A percentile compares a stretch with the other conserved stretches of the same genome.
Conservation (phyloP, 1,140 invertebrate species). For the Mizuhopecten yessoensis region DNA sequence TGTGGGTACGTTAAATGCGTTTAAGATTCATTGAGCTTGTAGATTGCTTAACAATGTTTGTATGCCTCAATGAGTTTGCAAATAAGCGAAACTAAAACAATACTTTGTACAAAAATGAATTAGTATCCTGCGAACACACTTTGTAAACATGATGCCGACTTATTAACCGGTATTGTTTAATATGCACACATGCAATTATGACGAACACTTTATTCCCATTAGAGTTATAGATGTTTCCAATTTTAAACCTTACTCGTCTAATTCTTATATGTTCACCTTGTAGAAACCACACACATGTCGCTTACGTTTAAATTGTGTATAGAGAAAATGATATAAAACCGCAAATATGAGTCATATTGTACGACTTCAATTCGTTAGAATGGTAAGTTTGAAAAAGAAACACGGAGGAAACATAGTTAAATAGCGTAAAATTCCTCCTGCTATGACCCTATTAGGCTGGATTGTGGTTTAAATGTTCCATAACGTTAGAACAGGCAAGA, state of each 20-base stretch:
- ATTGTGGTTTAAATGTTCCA: conserved; percentile 33
- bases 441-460: not conserved
- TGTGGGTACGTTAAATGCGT: not conserved
- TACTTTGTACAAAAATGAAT: not conserved
- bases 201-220: not conserved
- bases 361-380: conserved; percentile 8
- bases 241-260: not conserved
- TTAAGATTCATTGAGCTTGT: too few species aligned
- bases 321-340: not conserved
- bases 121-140: not conserved
- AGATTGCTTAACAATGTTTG: too few species aligned
- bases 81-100: not conserved
- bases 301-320: not conserved
- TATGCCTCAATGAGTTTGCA: not conserved
- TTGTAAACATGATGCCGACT: not conserved
- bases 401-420: not conserved
- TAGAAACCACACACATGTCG: not conserved
- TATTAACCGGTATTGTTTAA: not conserved
- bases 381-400: not conserved
- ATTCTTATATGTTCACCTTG: not conserved
- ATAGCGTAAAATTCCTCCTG: not conserved
- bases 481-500: not conserved
- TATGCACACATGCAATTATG: not conserved
- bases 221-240: too few species aligned
- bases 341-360: not conserved